A percentile compares a stretch with the other conserved stretches of the same genome.
Evolutionary conservation across 2,888 invertebrate genomes (phyloP).

Genomic region (Agapostemon virescens): DNA sequence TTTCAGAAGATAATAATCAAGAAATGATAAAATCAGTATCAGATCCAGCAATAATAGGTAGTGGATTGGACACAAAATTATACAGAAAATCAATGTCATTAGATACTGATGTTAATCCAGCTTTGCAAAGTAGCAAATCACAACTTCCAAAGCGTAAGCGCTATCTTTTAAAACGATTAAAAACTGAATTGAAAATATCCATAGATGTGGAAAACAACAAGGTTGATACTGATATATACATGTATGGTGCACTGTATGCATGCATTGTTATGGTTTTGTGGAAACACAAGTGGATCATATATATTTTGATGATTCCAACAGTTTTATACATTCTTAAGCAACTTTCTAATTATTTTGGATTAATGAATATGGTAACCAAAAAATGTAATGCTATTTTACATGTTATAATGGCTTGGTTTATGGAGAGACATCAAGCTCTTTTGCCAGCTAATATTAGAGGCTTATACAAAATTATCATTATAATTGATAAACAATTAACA

Average conservation of each 20-base stretch:
- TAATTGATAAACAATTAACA: slow-evolving; percentile 84
- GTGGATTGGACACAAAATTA: slow-evolving; percentile 21
- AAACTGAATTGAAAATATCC: slow-evolving; percentile 73
- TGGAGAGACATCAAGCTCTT: slow-evolving; percentile 85
- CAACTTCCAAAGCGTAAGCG: slow-evolving; percentile 67
- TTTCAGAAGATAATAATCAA: not conserved
- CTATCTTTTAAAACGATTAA: slow-evolving; percentile 74
- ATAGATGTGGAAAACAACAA: slow-evolving; percentile 72
- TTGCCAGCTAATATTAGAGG: slow-evolving; percentile 90
- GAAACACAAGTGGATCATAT: slow-evolving; percentile 91
- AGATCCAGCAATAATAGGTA: not conserved
- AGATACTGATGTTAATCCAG: slow-evolving; percentile 63
- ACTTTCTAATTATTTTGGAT: slow-evolving; percentile 79
- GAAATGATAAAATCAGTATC: slow-evolving; percentile 9
- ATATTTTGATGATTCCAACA: slow-evolving; percentile 89
- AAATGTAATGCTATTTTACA: slow-evolving; percentile 79
- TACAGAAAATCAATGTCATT: slow-evolving; percentile 72
- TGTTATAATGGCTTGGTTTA: slow-evolving; percentile 83
- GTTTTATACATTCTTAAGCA: slow-evolving; percentile 85
- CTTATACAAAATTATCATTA: slow-evolving; percentile 86
- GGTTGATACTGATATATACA: slow-evolving; percentile 82
- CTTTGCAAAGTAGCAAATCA: slow-evolving; percentile 38
- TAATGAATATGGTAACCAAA: slow-evolving; percentile 78
- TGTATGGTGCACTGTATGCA: slow-evolving; percentile 90
- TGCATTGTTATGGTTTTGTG: slow-evolving; percentile 92